phyloP scores from a whole-genome alignment of 2,797 vertebrate species.

The Acanthurus lineatus region DNA sequence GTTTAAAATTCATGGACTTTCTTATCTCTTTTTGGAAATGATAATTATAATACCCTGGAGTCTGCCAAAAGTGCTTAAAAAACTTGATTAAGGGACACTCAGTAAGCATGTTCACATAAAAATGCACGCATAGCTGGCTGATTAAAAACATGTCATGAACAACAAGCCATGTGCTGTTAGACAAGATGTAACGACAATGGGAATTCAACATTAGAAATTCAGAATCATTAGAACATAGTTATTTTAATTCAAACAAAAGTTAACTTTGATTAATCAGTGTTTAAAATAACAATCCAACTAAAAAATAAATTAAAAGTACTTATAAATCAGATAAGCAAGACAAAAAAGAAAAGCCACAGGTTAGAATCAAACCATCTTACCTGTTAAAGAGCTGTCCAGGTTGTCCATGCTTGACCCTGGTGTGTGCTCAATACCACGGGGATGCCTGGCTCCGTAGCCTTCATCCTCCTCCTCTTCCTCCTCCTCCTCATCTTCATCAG shows the following conservation, averaged over 20 bases:
- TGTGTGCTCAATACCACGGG: slow-evolving; percentile 94
- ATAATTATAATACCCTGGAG: slow-evolving; percentile 83
- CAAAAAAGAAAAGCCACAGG: background rate
- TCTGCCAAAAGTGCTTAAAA: slow-evolving; percentile 77
- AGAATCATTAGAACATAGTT: slow-evolving; percentile 1
- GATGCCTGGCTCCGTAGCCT: slow-evolving; percentile 92
- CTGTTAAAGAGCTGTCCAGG: slow-evolving; percentile 98
- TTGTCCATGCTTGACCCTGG: slow-evolving; percentile 99
- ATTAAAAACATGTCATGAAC: slow-evolving; percentile 45
- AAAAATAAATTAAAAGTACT: background rate
- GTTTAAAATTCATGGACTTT: slow-evolving; percentile 88
- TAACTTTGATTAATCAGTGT: background rate
- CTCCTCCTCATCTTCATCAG: slow-evolving; percentile 88
- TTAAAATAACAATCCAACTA: background rate
- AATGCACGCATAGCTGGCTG: slow-evolving; percentile 54
- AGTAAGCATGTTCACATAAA: slow-evolving; percentile 62
- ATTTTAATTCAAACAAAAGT: slow-evolving; percentile 21
- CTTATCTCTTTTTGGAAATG: slow-evolving; percentile 81
- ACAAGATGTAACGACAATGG: slow-evolving; percentile 44
- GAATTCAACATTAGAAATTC: slow-evolving; percentile 9
- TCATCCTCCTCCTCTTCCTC: slow-evolving; percentile 96
- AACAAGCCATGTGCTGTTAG: slow-evolving; percentile 48
- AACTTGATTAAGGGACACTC: slow-evolving; percentile 70
- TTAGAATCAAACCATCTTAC: slow-evolving; percentile 77
- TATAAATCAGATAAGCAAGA: background rate